Evolutionary conservation across 1,140 invertebrate species (phyloP).

Genomic region (Samia ricini): DNA sequence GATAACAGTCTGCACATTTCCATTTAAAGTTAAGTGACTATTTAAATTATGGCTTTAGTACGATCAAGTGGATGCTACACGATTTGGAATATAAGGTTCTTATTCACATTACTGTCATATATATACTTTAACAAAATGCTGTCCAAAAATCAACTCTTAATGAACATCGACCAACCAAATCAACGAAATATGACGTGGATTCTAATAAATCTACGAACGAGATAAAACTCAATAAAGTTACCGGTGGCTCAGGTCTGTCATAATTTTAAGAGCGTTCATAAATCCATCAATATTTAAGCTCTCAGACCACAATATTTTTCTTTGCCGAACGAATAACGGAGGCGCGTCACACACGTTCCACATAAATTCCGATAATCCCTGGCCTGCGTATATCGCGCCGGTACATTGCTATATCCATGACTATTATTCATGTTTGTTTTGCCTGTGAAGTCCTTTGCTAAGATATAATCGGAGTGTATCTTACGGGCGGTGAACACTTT

Average conservation of each 20-base stretch:
- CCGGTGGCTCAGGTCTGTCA: conserved; percentile 64
- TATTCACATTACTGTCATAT: no score
- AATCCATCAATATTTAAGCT: conserved; percentile 76
- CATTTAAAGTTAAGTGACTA: neutral
- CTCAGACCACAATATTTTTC: conserved; percentile 71
- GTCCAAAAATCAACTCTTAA: conserved; percentile 18
- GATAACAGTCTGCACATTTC: neutral
- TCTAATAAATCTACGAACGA: conserved; percentile 63
- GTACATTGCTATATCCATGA: conserved; percentile 19
- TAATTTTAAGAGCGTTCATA: conserved; percentile 75
- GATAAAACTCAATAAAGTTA: conserved; percentile 74
- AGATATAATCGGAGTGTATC: neutral
- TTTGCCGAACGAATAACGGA: conserved; percentile 46
- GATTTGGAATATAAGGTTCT: no score
- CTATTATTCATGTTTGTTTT: conserved; percentile 71
- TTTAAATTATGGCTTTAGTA: no score
- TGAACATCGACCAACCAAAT: conserved; percentile 43
- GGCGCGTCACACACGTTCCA: conserved; percentile 70
- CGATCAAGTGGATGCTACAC: no score
- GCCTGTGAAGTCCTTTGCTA: conserved; percentile 28
- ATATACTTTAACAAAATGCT: conserved; percentile 8
- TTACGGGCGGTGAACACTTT: conserved; percentile 32
- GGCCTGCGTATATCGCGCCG: conserved; percentile 47
- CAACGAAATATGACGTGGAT: conserved; percentile 52
- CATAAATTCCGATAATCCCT: conserved; percentile 74